Base-by-base conservation (phyloP, 2,888 invertebrate species). In the Calameuta filiformis region DNA sequence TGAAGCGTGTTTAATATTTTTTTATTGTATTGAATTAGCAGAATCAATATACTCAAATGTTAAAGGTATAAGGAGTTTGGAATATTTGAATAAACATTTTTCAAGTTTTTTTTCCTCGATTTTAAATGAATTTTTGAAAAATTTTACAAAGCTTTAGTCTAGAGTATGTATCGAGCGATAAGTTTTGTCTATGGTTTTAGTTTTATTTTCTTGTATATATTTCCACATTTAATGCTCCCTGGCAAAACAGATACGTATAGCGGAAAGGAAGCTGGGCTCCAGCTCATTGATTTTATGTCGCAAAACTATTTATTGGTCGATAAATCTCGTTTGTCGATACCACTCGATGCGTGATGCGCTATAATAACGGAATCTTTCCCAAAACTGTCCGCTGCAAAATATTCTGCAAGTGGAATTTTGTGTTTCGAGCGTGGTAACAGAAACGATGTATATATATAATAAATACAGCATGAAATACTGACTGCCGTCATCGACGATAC, bases 291-390 rank as follows among this genome's bases (percentile, higher is more conserved):
- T 90, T 90, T 90, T 85, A 85, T 82, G 89, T 86, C 86, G 82
- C 80, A 79, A 85, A 87, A 89, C 90, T 87, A 90, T 90, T 90
- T 89, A 90, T 85, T 83, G 87, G 83, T 83, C 87, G 85, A 89
- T 90, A 89, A 87, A 89, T 90, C 85, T 84, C 78, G 82, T 85
- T 88, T 89, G 90, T 90, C 90, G 89, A 90, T 90, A 89, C 85
- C 90, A 90, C 87, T 89, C 89, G 89, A 87, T 87, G 89, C 87
- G 88, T 89, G 89, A 89, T 86, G 85, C 85, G 86, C 86, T 86
- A 89, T 88, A 89, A 89, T 88, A 89, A 89, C 86, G 87, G 86
- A 87, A 89, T 88, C 87, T 85, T 88, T 85, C 84, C 85, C 79
- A 85, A 87, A 87, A 56, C 84, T 85, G 88, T 85, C 86, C 85